A percentile compares a stretch with the other conserved stretches of the same genome.
phyloP scores from a whole-genome alignment of 2,113 vertebrate genomes.

The Ploceus nigricollis region DNA sequence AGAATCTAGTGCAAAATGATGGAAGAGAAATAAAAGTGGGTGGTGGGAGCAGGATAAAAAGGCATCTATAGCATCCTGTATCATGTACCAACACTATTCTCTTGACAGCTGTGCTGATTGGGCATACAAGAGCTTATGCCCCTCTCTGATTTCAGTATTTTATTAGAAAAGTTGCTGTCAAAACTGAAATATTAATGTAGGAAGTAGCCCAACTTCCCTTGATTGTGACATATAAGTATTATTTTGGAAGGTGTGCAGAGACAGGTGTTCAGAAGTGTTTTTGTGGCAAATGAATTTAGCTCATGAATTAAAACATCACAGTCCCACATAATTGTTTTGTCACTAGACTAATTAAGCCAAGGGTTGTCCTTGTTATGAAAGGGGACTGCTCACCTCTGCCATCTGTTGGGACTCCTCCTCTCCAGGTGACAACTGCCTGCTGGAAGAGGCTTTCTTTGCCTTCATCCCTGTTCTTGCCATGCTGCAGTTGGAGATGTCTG shows the following conservation, averaged over 20 bases:
- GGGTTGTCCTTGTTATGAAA: accelerated
- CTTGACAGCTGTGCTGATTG: neutral
- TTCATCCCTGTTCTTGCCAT: neutral
- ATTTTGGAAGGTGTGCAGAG: neutral
- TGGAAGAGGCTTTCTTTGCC: neutral
- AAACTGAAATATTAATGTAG: neutral
- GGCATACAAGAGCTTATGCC: neutral
- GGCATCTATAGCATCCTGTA: neutral
- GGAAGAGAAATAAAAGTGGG: neutral
- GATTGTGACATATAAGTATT: neutral
- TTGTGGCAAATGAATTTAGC: neutral
- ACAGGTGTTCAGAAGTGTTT: neutral
- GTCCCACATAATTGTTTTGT: neutral
- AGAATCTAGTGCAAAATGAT: neutral
- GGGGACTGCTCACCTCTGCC: neutral
- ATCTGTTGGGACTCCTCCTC: neutral
- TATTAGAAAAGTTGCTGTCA: neutral
- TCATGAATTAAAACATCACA: neutral
- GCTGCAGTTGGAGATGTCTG: neutral
- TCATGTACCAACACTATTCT: neutral
- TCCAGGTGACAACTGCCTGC: neutral
- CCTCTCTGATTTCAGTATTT: neutral
- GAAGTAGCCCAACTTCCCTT: neutral
- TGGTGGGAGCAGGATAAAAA: neutral
- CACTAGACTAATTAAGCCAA: neutral